Conservation (phyloP, 23 tunicate species). For the Ciona savignyi region DNA sequence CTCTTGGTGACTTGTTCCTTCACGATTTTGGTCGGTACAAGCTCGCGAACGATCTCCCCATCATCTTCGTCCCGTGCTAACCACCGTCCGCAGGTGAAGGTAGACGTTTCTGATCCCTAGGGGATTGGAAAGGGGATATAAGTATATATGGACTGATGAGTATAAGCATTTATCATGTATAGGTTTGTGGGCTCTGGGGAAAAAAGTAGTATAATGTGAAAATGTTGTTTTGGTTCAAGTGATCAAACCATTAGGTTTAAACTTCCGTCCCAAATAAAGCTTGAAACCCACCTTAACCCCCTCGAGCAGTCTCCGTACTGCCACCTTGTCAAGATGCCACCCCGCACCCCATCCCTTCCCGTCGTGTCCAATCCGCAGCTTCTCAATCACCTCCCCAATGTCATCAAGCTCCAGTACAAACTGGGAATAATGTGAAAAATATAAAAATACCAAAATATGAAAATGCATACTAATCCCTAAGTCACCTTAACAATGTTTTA, state of each 20-base stretch:
- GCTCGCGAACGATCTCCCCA: slow-evolving; percentile 66
- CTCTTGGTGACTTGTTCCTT: slow-evolving; percentile 58
- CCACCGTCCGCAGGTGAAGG: slow-evolving; percentile 74
- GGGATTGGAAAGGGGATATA: too few relatives aligned
- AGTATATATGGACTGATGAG: too few relatives aligned
- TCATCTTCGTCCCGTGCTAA: slow-evolving; percentile 88
- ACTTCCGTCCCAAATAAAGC: too few relatives aligned
- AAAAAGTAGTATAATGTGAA: too few relatives aligned
- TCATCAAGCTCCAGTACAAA: slow-evolving; percentile 89
- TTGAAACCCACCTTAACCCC: slow-evolving; percentile 37
- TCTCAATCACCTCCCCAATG: slow-evolving; percentile 85
- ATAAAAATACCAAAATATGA: too few relatives aligned
- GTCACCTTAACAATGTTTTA: too few relatives aligned
- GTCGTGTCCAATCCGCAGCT: slow-evolving; percentile 58
- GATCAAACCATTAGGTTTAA: too few relatives aligned
- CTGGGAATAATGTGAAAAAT: too few relatives aligned
- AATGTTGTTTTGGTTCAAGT: too few relatives aligned
- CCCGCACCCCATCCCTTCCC: slow-evolving; percentile 74
- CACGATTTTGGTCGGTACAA: slow-evolving; percentile 59
- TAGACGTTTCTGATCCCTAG: slow-evolving; percentile 65
- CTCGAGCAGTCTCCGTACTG: slow-evolving; percentile 77
- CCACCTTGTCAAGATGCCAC: slow-evolving; percentile 93
- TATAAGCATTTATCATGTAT: too few relatives aligned
- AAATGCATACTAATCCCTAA: too few relatives aligned
- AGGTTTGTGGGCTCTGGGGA: too few relatives aligned